Evolutionary conservation across 2,113 vertebrate genomes (phyloP).

Genomic region (Copsychus sechellarum): DNA sequence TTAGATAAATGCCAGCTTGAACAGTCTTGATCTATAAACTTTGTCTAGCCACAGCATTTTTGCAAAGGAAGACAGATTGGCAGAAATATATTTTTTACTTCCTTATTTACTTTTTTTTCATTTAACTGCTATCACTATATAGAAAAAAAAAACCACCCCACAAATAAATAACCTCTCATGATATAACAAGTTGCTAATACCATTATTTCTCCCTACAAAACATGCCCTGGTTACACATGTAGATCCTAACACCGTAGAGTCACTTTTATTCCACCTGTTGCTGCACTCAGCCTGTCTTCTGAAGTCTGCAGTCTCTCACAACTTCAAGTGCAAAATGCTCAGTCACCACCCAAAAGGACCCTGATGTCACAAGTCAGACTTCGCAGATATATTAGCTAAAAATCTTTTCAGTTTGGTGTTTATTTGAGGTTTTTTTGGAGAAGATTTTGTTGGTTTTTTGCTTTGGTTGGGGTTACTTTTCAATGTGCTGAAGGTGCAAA

Average conservation of each 20-base stretch:
- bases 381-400: not conserved
- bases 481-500: not conserved
- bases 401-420: too few relatives aligned
- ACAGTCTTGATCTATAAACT: not conserved
- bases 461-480: not conserved
- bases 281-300: not conserved
- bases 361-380: fast-evolving
- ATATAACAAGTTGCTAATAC: not conserved
- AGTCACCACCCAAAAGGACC: fast-evolving
- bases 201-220: not conserved
- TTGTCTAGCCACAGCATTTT: not conserved
- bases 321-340: not conserved
- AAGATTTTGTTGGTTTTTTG: not conserved
- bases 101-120: not conserved
- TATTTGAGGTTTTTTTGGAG: not conserved
- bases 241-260: not conserved
- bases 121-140: not conserved
- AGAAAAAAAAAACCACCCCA: not conserved
- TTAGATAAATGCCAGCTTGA: not conserved
- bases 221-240: not conserved
- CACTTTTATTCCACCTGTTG: not conserved
- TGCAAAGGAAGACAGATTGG: not conserved
- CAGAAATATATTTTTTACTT: not conserved
- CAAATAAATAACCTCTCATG: not conserved
- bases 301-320: not conserved